A percentile compares a stretch with the other conserved stretches of the same genome.
These are phyloP conservation scores for Melanchra persicariae DNA, from an alignment of 2,888 invertebrate genomes.

Conservation along the genomic window DNA sequence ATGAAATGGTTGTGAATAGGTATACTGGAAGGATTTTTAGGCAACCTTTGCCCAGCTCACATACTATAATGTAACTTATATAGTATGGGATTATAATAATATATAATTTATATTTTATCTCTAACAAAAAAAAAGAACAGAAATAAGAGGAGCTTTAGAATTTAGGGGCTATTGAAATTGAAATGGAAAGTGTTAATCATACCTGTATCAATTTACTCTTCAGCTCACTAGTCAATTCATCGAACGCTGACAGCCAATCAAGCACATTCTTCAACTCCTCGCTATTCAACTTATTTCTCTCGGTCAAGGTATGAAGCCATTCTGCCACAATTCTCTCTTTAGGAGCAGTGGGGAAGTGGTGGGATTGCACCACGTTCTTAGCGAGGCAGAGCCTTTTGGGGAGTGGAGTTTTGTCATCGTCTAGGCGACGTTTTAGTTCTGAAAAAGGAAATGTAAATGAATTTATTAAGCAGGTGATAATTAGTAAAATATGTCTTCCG, in stretches of 20 bases:
- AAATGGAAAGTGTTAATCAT: constrained; percentile 38
- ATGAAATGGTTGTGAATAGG: no score
- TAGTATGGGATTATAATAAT: no score
- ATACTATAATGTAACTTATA: no score
- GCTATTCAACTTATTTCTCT: constrained; percentile 74
- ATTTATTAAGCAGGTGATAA: no score
- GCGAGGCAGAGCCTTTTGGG: constrained; percentile 90
- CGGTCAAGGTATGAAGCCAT: constrained; percentile 83
- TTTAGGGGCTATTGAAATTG: no score
- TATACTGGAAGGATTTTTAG: no score
- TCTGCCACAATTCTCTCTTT: constrained; percentile 88
- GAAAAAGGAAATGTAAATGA: constrained; percentile 58
- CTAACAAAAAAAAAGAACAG: no score
- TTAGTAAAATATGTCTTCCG: no score
- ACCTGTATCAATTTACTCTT: constrained; percentile 85
- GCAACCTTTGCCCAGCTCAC: no score
- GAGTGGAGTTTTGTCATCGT: constrained; percentile 82
- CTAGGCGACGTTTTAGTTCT: constrained; percentile 88
- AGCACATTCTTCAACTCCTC: constrained; percentile 79
- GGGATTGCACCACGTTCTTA: constrained; percentile 87
- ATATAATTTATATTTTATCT: no score
- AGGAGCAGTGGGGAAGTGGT: constrained; percentile 85
- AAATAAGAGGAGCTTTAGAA: no score
- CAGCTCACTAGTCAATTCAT: constrained; percentile 82
- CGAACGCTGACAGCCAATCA: constrained; percentile 77